phyloP scores from a whole-genome alignment of 2,888 invertebrate species.

The Zele albiditarsus region DNA sequence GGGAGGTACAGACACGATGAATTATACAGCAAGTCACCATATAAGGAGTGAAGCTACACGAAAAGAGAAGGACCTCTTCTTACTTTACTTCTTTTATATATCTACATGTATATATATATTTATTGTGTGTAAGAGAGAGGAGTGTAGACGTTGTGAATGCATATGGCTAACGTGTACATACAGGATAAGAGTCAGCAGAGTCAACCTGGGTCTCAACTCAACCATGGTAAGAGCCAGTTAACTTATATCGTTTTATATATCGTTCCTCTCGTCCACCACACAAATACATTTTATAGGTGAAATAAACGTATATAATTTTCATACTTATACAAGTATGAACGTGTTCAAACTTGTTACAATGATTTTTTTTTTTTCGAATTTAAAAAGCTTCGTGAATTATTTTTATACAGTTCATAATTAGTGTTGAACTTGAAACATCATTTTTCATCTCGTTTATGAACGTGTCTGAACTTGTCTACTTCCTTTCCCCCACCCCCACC shows the following conservation, averaged over 20 bases:
- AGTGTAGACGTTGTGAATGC: slow-evolving; percentile 18
- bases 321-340: no score
- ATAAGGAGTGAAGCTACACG: slow-evolving; percentile 43
- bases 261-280: background rate
- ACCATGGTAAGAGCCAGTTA: background rate
- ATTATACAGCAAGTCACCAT: slow-evolving; percentile 58
- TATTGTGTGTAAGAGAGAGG: no score
- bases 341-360: no score
- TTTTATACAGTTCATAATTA: no score
- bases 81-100: slow-evolving; percentile 13
- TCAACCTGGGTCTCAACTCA: background rate
- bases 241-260: background rate
- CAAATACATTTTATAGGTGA: background rate
- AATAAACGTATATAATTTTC: background rate
- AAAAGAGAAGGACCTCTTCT: slow-evolving; percentile 44
- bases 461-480: no score
- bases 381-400: no score
- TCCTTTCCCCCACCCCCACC: no score
- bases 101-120: background rate
- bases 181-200: background rate
- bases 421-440: no score
- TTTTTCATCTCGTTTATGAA: no score
- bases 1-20: slow-evolving; percentile 49
- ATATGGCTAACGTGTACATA: slow-evolving; percentile 17
- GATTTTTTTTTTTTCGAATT: background rate